These are phyloP conservation scores for Tachina fera DNA, from an alignment of 2,888 invertebrate genomes.

Conservation along the genomic window DNA sequence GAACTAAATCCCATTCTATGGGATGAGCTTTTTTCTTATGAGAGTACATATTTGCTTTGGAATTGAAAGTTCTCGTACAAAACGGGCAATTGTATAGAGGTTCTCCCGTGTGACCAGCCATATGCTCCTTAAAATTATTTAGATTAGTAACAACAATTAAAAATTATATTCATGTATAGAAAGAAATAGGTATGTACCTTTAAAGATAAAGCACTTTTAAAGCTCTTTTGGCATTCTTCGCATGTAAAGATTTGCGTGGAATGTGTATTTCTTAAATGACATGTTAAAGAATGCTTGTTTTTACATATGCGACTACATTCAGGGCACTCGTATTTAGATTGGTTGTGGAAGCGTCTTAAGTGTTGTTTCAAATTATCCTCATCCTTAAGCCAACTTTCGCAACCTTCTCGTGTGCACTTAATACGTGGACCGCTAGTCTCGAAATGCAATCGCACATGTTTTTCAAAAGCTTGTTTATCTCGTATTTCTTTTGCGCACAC, in stretches of 20 bases:
- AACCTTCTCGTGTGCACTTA: conserved; percentile 81
- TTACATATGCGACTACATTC: conserved; percentile 80
- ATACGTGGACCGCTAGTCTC: conserved; percentile 81
- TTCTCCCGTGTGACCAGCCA: conserved; percentile 82
- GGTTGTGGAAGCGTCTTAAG: conserved; percentile 80
- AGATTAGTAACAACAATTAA: not conserved
- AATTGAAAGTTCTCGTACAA: conserved; percentile 82
- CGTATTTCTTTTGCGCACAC: conserved; percentile 82
- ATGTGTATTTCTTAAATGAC: conserved; percentile 81
- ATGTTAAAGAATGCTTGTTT: conserved; percentile 80
- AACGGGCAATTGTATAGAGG: conserved; percentile 81
- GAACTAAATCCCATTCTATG: conserved; percentile 78
- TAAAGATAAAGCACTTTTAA: conserved; percentile 81
- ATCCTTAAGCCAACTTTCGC: conserved; percentile 82
- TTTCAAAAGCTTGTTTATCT: conserved; percentile 81
- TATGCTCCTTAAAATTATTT: conserved; percentile 78
- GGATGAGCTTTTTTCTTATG: conserved; percentile 82
- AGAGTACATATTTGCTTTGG: conserved; percentile 82
- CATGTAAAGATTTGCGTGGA: conserved; percentile 77
- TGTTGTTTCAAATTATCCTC: conserved; percentile 81
- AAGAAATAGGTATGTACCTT: conserved; percentile 76
- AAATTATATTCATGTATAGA: not conserved
- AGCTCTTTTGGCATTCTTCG: conserved; percentile 81
- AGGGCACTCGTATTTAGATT: conserved; percentile 75
- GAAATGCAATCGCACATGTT: conserved; percentile 81